phyloP scores from a whole-genome alignment of 2,797 vertebrate genomes.

The Typhlichthys subterraneus region DNA sequence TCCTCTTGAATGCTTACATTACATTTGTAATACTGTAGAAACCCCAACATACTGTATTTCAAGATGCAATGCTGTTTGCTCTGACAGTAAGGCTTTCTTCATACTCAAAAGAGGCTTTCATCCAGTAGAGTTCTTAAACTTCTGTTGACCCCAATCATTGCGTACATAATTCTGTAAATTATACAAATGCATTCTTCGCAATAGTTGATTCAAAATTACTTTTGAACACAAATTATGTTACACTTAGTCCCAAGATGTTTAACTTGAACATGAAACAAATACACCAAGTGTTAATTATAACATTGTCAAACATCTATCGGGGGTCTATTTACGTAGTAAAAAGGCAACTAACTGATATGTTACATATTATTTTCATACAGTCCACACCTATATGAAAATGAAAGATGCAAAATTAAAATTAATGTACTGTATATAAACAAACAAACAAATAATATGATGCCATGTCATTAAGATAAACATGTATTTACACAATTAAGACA shows the following conservation, averaged over 20 bases:
- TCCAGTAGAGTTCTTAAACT: conserved; percentile 5
- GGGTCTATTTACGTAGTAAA: conserved; percentile 11
- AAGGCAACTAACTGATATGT: conserved; percentile 40
- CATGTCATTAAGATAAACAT: conserved; percentile 61
- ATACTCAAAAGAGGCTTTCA: conserved; percentile 18
- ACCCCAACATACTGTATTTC: background rate
- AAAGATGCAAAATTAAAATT: conserved; percentile 25
- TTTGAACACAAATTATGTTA: conserved; percentile 51
- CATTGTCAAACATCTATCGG: conserved; percentile 7
- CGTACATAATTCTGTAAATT: conserved; percentile 16
- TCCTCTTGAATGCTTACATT: conserved; percentile 23
- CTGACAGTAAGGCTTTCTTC: conserved; percentile 35
- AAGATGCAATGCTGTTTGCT: conserved; percentile 27
- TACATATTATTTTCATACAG: conserved; percentile 23
- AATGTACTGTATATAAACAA: conserved; percentile 39
- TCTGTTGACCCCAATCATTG: conserved; percentile 34
- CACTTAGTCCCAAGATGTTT: conserved; percentile 33
- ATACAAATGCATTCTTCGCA: conserved; percentile 1
- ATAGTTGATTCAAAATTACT: conserved; percentile 32
- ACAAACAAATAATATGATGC: conserved; percentile 50
- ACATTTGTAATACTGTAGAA: conserved; percentile 4
- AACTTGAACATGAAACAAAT: conserved; percentile 27
- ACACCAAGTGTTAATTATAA: conserved; percentile 39
- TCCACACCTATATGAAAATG: conserved; percentile 23
- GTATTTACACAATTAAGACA: conserved; percentile 66